Evolutionary conservation across 2,888 invertebrate species (phyloP), one percentile per base, ranked within the genome.

Genomic region (Ormyrus thymus): DNA sequence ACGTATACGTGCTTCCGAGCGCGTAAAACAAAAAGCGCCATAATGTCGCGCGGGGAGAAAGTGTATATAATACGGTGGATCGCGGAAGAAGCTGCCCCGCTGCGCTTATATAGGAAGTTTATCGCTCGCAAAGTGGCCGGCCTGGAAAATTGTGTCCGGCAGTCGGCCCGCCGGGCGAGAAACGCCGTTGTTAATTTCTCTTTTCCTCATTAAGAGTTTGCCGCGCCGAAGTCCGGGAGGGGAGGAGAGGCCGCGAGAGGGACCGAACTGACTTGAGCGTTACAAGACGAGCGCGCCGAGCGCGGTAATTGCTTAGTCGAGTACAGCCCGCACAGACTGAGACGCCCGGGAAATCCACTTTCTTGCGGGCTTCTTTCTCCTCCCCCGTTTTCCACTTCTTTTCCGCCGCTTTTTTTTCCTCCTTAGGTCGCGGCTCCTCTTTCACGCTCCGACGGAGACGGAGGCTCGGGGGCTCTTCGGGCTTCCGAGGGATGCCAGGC

Each of bases 151-250:
- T 29, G 29, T 29, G 29, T 29, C 29, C 29, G 29, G 29, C 4
- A 29, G 29, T 29, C 46, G 51, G 51, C 56, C 53, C 61, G 51
- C 61, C 29, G 29, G 50, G 61, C 51, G 15, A 55, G 13, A 43
- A 43, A 13, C 1, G 29, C 1, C 59, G 64, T 58, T 55, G 61
- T 69, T 76, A 76, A 76, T 76, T 69, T 76, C 75, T 68, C 69
- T 62, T 69, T 76, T 76, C 61, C 76, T 76, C 76, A 55, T 69
- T 69, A 76, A 69, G 69, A 76, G 66, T 75, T 75, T 59, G 74
- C 59, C 9, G 50, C 13, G 64, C 15, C 58, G 51, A 61, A 29
- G 59, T 51, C 61, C 72, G 46, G 7, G 15, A 29, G 29, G 29
- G 4, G 29, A 29, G 29, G 29, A 29, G 29, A n/a, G n/a, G n/a